Evolutionary conservation across 2,888 invertebrate genomes (phyloP), one percentile per base, ranked within the genome.

Genomic region (Smittia sp.): DNA sequence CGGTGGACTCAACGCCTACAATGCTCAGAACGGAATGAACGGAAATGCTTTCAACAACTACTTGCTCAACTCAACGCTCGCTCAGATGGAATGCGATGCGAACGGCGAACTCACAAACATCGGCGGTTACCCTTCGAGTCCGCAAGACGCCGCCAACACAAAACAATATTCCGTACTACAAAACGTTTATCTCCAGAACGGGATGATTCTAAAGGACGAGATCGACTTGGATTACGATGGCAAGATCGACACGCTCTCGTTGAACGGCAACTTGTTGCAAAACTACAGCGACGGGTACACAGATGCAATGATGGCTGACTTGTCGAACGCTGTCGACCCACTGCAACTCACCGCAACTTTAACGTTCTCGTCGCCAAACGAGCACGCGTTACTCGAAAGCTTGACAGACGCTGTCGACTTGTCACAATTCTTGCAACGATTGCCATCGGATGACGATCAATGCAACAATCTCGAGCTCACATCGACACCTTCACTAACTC

Each of bases 281-380:
- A 85, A 86, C 46, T 85, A 85, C 46, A 86, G 86, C 77, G 92
- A 91, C 78, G 90, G 90, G 77, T 82, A 83, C 9, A 82, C 83
- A 58, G 91, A 91, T 77, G 89, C 91, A 4, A 92, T 94, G 87
- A 93, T 93, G 85, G 91, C 92, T 13, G 92, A 92, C 79, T 88
- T 92, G 85, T 90, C 89, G 38, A 87, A 88, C 25, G 88, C 89
- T 1, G 91, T 92, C 46, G 93, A 93, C 81, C 92, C 92, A 32
- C 84, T 92, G 67, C 93, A 92, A 78, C 93, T 94, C 80, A 89
- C 90, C 7, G 92, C 91, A 1, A 92, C 92, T 0, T 81, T 94
- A 73, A 92, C 92, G 69, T 91, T 94, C 79, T 89, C 90, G 65
- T 89, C 89, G 65, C 87, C 91, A 13, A 90, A 91, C 39, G 93